Conservation (phyloP, 2,888 invertebrate species). For the Acleris sparsana region DNA sequence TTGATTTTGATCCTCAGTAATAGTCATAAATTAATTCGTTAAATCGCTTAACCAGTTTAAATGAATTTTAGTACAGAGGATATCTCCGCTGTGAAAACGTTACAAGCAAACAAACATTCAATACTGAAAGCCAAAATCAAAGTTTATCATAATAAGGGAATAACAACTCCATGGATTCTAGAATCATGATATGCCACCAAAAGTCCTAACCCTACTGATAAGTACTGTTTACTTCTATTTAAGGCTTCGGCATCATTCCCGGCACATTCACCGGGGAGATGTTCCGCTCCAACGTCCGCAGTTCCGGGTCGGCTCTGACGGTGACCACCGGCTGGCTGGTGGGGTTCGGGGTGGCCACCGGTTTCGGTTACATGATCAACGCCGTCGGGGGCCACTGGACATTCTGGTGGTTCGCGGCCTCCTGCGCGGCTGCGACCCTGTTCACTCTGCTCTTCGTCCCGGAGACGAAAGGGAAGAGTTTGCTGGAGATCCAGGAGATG, state of each 20-base stretch:
- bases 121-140: no score
- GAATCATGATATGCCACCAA: no score
- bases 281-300: constrained; percentile 51
- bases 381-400: constrained; percentile 83
- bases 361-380: constrained; percentile 30
- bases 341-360: constrained; percentile 45
- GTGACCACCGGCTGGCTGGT: constrained; percentile 44
- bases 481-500: constrained; percentile 88
- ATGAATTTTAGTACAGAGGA: no score
- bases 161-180: no score
- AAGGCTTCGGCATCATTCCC: constrained; percentile 55
- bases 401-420: constrained; percentile 85
- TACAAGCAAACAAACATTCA: no score
- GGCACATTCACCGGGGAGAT: constrained; percentile 51
- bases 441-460: constrained; percentile 87
- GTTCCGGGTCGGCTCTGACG: constrained; percentile 46
- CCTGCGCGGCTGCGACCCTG: constrained; percentile 74
- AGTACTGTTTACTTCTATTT: no score
- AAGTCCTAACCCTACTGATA: no score
- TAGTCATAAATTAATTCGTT: no score
- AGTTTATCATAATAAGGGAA: no score
- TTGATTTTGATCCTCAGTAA: no score
- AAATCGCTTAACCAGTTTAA: no score
- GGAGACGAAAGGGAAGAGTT: constrained; percentile 90
- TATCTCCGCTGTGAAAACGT: no score